Conservation (phyloP, 2,797 vertebrate genomes). For the Hippopotamyrus pictus region DNA sequence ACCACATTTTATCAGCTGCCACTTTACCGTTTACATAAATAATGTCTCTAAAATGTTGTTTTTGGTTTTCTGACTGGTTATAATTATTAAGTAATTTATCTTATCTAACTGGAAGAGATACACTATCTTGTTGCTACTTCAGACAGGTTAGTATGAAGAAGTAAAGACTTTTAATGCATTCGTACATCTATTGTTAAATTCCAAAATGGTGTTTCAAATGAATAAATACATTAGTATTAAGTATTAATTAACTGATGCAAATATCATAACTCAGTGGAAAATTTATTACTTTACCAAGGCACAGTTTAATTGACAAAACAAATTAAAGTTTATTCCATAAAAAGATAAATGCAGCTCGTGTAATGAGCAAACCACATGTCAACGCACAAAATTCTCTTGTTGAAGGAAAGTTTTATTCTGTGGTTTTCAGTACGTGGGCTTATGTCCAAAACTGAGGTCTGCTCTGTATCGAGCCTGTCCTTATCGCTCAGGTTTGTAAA, state of each 20-base stretch:
- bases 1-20: neutral
- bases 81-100: neutral
- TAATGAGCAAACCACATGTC: neutral
- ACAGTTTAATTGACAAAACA: neutral
- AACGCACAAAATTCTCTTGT: neutral
- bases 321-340: neutral
- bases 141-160: neutral
- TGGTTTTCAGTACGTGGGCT: conserved; percentile 15
- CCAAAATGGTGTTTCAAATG: neutral
- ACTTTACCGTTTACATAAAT: neutral
- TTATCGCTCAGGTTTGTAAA: conserved; percentile 13
- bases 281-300: neutral
- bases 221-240: neutral
- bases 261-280: neutral
- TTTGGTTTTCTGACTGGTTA: neutral
- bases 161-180: neutral
- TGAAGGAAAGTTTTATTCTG: neutral
- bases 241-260: neutral
- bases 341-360: neutral
- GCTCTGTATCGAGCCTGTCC: neutral
- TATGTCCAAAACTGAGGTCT: conserved; percentile 10
- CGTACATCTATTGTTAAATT: neutral
- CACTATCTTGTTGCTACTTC: neutral
- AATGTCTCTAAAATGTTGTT: neutral
- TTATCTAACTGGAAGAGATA: neutral